phyloP scores from a whole-genome alignment of 1,140 invertebrate species.

The Marisa cornuarietis region DNA sequence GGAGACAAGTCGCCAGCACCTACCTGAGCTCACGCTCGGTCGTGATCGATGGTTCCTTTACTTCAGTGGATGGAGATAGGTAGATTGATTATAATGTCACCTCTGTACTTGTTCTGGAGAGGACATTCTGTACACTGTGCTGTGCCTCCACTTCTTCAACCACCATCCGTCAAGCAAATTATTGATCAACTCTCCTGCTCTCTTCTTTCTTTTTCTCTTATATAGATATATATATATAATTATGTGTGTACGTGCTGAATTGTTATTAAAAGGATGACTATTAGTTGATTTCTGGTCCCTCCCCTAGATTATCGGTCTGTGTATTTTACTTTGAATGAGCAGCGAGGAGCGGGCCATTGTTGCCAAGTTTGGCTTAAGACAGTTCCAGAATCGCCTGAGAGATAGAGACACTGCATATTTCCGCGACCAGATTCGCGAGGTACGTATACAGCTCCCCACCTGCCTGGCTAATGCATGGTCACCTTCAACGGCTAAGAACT shows the following conservation, averaged over 20 bases:
- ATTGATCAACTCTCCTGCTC: too few species aligned
- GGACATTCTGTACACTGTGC: too few species aligned
- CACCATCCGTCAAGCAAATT: too few species aligned
- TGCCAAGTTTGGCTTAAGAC: background rate
- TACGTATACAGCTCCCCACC: background rate
- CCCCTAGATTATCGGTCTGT: too few species aligned
- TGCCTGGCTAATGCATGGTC: too few species aligned
- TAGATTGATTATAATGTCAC: conserved; percentile 12
- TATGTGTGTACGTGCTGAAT: background rate
- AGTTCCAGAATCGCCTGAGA: background rate
- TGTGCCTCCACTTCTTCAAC: too few species aligned
- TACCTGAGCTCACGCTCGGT: conserved; percentile 42
- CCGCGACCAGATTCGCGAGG: background rate
- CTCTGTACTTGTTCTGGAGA: too few species aligned
- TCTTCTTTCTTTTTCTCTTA: background rate
- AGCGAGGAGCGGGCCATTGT: too few species aligned
- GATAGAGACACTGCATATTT: conserved; percentile 3
- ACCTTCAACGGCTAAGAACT: too few species aligned
- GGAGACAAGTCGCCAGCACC: conserved; percentile 43
- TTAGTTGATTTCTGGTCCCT: too few species aligned
- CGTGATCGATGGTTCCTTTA: conserved; percentile 36
- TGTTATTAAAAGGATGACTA: background rate
- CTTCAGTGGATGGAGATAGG: conserved; percentile 43
- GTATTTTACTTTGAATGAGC: too few species aligned
- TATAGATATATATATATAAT: background rate